Base-by-base conservation (phyloP, 2,888 invertebrate genomes). In the Dynastes maya region DNA sequence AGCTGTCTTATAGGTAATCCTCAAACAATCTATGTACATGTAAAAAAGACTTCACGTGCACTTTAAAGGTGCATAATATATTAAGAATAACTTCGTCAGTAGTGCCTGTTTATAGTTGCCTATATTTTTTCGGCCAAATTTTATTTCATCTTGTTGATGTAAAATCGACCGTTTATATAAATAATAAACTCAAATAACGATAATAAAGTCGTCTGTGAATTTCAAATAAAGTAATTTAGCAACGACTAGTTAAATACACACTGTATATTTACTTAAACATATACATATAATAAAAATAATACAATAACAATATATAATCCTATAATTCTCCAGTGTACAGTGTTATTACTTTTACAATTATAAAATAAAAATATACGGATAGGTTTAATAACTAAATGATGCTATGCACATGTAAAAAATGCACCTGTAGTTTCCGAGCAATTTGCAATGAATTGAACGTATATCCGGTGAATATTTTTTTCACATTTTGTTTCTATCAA, bases 271-370 rank as follows among this genome's bases (percentile, higher is more conserved):
- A 55, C 67, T 76, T 67, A 55, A 67, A 76, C 55, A n/a, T 49
- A 45, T 55, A 76, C 22, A 61, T 22, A 22, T 22, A 22, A 22
- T 61, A 61, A 45, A n/a, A 71, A 58, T 27, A 11, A 45, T 45
- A 45, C 45, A 45, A 45, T 45, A 55, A 55, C 32, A 71, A 65
- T 63, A 40, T 72, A 40, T 68, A 58, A 68, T 58, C 58, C 64
- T 75, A 40, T 53, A 40, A 68, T 51, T 79, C 65, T 70, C 77
- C 49, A 79, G 74, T 83, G 83, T 83, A 83, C 83, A 83, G 83
- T 83, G 83, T 83, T 83, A 82, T 82, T 83, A 83, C 82, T 81
- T 83, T 81, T 78, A 67, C 78, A 75, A 65, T 55, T 49, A 45
- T 55, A 74, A 61, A 61, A 74, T 74, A 61, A 74, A 61, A 45